Conservation (phyloP, 2,888 invertebrate species). For the Caenorhabditis angaria region DNA sequence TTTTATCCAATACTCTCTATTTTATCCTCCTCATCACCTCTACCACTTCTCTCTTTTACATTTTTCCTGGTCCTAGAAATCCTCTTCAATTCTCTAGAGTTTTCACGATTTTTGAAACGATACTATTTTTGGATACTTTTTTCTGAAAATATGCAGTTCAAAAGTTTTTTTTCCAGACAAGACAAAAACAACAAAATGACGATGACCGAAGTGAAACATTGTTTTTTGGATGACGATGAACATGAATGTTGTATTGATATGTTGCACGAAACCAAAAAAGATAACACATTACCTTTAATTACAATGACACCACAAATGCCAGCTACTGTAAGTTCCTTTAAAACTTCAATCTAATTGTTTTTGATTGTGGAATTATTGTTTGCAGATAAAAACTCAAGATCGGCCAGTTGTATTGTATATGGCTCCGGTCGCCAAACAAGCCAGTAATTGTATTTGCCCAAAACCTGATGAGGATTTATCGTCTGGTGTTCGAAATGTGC, state of each 20-base stretch:
- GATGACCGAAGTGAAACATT: neutral
- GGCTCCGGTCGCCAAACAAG: slow-evolving; percentile 48
- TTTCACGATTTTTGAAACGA: neutral
- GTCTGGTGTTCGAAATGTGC: slow-evolving; percentile 31
- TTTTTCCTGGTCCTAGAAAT: neutral
- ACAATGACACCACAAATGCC: slow-evolving; percentile 51
- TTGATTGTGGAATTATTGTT: neutral
- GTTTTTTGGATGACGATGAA: slow-evolving; percentile 31
- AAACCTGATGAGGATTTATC: slow-evolving; percentile 28
- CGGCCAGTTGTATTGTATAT: slow-evolving; percentile 52
- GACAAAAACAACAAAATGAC: neutral
- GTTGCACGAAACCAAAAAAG: slow-evolving; percentile 38
- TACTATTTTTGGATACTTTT: neutral
- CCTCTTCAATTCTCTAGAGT: neutral
- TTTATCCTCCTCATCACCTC: no score
- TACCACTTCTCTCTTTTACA: neutral
- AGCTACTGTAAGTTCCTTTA: slow-evolving; percentile 30
- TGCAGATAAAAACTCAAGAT: slow-evolving; percentile 53
- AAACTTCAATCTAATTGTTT: neutral
- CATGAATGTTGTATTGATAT: slow-evolving; percentile 50
- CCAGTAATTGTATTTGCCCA: slow-evolving; percentile 22
- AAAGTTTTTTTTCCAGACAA: neutral
- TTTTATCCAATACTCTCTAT: neutral
- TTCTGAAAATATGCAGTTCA: neutral
- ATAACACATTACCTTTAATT: slow-evolving; percentile 46